Evolutionary conservation across 2,113 vertebrate species (phyloP).

Genomic region (Chaenogobius annularis): DNA sequence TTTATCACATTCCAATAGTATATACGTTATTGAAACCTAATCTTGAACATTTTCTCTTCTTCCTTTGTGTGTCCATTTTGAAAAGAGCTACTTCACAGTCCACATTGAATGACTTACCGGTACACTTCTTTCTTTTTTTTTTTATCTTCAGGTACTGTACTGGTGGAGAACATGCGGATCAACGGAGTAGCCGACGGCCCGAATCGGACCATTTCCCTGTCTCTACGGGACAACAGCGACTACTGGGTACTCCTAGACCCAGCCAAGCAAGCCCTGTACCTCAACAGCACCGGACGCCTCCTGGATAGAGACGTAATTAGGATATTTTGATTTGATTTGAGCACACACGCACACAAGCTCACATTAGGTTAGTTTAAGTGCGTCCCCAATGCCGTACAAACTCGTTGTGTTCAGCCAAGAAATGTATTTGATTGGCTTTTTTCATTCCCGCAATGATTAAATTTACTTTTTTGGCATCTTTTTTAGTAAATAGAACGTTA

Average conservation of each 20-base stretch:
- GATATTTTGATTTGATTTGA: neutral
- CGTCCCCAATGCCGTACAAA: neutral
- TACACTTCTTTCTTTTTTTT: constrained; percentile 3
- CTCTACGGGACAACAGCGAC: constrained; percentile 87
- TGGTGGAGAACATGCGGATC: constrained; percentile 98
- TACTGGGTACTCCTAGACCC: constrained; percentile 95
- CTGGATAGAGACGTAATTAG: constrained; percentile 93
- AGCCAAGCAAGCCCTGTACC: constrained; percentile 86
- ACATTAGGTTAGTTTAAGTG: neutral
- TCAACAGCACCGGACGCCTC: constrained; percentile 92
- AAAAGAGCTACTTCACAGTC: neutral
- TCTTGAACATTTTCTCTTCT: too few relatives aligned
- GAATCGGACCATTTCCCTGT: constrained; percentile 89
- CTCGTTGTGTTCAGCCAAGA: constrained; percentile 2
- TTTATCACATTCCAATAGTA: neutral
- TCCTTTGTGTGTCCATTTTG: neutral
- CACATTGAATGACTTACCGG: neutral
- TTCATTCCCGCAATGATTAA: neutral
- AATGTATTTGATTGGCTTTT: constrained; percentile 6
- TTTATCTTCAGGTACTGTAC: constrained; percentile 86
- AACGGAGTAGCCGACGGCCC: constrained; percentile 89
- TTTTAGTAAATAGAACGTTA: constrained; percentile 14
- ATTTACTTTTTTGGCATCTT: constrained; percentile 13
- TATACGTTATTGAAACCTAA: neutral
- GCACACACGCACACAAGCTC: too few relatives aligned